Conservation (phyloP, 2,113 vertebrate genomes). For the Panurus biarmicus region DNA sequence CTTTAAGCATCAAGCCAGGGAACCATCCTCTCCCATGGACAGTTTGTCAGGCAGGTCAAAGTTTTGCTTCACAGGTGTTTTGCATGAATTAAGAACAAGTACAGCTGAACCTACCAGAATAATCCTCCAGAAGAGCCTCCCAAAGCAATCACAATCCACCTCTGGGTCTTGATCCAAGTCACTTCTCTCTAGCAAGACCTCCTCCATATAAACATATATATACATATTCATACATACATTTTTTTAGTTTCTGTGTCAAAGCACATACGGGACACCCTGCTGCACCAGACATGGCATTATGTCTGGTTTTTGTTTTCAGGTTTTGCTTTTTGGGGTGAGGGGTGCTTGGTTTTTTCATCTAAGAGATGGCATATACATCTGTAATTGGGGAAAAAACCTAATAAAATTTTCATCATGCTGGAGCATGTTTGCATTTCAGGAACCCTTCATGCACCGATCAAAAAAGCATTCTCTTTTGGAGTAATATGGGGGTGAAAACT, state of each 20-base stretch:
- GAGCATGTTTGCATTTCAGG: not conserved
- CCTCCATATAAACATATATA: not conserved
- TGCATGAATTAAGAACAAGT: not conserved
- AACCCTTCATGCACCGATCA: not conserved
- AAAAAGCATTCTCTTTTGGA: slow-evolving; percentile 12
- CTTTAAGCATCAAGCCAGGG: not conserved
- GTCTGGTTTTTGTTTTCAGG: not conserved
- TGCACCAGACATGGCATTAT: not conserved
- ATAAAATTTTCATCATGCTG: slow-evolving; percentile 19
- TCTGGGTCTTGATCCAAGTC: not conserved
- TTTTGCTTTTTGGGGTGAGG: not conserved
- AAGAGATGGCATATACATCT: not conserved
- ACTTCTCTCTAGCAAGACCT: not conserved
- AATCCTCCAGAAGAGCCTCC: not conserved
- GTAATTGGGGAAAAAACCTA: not conserved
- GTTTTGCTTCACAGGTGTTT: not conserved
- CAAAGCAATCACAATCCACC: not conserved
- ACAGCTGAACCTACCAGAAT: not conserved
- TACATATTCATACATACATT: not conserved
- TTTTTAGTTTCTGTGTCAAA: not conserved
- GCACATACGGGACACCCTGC: not conserved
- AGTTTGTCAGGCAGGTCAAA: not conserved
- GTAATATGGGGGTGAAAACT: slow-evolving; percentile 3
- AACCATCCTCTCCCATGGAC: not conserved
- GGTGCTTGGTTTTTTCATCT: not conserved